These are phyloP conservation scores for Rhabdomys pumilio DNA, from an alignment of 2,797 vertebrate genomes.

Conservation along the genomic window DNA sequence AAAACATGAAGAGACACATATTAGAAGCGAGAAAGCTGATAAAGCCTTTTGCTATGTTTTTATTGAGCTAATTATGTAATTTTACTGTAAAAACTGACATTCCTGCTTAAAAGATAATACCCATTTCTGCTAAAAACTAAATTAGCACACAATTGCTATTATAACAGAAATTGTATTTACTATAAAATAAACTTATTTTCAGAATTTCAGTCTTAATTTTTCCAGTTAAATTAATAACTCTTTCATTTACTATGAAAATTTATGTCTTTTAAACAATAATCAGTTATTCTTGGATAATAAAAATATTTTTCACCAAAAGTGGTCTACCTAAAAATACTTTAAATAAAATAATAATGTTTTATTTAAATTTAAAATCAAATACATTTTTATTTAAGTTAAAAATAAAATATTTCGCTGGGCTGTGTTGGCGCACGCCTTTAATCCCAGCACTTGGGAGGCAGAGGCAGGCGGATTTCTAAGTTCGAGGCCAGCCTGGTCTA, in stretches of 20 bases:
- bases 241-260: constrained; percentile 60
- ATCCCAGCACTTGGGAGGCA: no score
- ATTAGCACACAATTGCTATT: constrained; percentile 43
- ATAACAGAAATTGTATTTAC: constrained; percentile 58
- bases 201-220: constrained; percentile 67
- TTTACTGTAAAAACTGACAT: constrained; percentile 59
- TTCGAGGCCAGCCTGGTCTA: no score
- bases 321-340: constrained; percentile 59
- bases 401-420: constrained; percentile 8
- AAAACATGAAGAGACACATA: constrained; percentile 36
- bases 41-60: constrained; percentile 41
- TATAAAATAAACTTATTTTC: constrained; percentile 63
- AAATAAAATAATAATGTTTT: not conserved
- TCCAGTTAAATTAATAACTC: constrained; percentile 38
- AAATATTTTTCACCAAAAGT: constrained; percentile 54
- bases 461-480: no score
- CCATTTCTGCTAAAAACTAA: constrained; percentile 66
- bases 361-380: not conserved
- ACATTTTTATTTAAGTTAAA: not conserved
- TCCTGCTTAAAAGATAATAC: not conserved
- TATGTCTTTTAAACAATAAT: constrained; percentile 48
- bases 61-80: constrained; percentile 32
- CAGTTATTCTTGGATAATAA: constrained; percentile 37
- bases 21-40: constrained; percentile 31
- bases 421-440: no score